phyloP scores from a whole-genome alignment of 92 coral and sea anemone genomes.

The Epizoanthus scotinus region DNA sequence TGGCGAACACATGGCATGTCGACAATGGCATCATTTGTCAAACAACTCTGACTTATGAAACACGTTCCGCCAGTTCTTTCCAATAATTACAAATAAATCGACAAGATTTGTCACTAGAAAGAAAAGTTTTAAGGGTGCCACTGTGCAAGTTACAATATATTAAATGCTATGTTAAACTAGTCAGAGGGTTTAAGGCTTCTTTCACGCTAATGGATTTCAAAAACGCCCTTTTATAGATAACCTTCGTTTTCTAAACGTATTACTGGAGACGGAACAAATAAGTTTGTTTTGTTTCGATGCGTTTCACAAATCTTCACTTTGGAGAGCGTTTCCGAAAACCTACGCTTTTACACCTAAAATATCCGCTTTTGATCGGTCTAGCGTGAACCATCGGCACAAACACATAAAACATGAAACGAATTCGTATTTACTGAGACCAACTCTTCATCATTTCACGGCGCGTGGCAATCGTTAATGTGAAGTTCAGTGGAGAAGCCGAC shows the following conservation, averaged over 20 bases:
- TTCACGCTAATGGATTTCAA: not conserved
- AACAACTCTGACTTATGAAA: conserved; percentile 4
- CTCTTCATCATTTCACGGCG: not conserved
- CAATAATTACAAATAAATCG: not conserved
- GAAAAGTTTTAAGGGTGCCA: not conserved
- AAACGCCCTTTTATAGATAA: too few species aligned
- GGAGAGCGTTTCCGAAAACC: too few species aligned
- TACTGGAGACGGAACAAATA: too few species aligned
- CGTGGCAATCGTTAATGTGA: not conserved
- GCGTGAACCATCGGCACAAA: too few species aligned
- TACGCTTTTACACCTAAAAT: too few species aligned
- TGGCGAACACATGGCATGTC: conserved; percentile 11
- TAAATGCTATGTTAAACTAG: too few species aligned
- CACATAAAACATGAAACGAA: too few species aligned
- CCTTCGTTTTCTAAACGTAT: too few species aligned
- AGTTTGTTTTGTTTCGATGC: too few species aligned
- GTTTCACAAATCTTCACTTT: too few species aligned
- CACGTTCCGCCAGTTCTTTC: conserved; percentile 19
- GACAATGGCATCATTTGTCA: not conserved
- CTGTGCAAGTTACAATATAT: not conserved
- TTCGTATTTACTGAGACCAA: too few species aligned
- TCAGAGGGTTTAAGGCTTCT: not conserved
- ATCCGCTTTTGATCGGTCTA: too few species aligned
- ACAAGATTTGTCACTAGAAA: not conserved
- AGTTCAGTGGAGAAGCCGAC: not conserved